These are phyloP conservation scores for Eira barbara DNA, from an alignment of 2,113 vertebrate species.

Conservation along the genomic window DNA sequence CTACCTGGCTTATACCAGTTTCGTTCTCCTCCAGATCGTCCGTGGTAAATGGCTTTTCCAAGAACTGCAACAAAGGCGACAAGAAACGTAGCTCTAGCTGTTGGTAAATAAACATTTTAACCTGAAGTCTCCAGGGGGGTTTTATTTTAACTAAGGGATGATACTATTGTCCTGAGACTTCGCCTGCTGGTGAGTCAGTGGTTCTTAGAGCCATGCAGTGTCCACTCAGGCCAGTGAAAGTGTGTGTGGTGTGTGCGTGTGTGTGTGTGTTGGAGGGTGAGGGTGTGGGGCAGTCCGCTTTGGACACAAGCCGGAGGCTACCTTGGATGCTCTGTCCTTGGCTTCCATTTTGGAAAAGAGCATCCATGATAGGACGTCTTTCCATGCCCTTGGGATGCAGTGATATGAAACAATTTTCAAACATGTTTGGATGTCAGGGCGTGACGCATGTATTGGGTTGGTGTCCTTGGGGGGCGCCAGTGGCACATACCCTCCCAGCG, in stretches of 20 bases:
- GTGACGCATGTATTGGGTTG: not conserved
- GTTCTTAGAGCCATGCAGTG: not conserved
- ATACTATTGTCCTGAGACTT: not conserved
- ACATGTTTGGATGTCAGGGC: not conserved
- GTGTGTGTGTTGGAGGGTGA: not conserved
- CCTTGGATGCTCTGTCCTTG: not conserved
- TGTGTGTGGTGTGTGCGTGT: not conserved
- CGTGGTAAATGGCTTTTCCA: not conserved
- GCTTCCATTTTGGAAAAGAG: conserved; percentile 20
- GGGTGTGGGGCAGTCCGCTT: not conserved
- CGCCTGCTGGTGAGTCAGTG: not conserved
- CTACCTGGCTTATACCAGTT: not conserved
- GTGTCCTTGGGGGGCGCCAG: not conserved
- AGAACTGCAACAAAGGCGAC: not conserved
- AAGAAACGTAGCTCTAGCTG: not conserved
- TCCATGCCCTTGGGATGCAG: not conserved
- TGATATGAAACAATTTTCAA: not conserved
- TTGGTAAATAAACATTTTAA: not conserved
- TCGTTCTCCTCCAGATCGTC: not conserved
- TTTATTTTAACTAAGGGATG: conserved; percentile 41
- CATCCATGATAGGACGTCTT: not conserved
- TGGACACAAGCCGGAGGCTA: not conserved
- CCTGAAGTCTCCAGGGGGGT: not conserved
- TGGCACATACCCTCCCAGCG: rapidly evolving
- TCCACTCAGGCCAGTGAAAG: not conserved